phyloP scores from a whole-genome alignment of 2,888 invertebrate species.

The Hipparchia semele region DNA sequence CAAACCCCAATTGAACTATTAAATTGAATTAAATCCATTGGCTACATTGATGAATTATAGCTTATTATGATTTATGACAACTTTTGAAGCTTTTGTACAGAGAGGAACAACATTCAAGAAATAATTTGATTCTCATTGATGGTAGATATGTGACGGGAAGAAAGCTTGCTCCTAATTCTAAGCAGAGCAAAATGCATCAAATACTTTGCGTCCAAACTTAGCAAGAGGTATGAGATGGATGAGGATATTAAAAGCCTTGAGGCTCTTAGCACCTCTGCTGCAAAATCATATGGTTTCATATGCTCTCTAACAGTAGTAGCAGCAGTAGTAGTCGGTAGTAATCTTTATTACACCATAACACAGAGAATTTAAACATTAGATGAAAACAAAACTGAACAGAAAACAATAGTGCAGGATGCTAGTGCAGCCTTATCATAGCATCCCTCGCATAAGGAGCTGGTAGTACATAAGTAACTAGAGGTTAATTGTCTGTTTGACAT shows the following conservation, averaged over 20 bases:
- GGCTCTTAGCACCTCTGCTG: neutral
- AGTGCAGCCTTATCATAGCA: no score
- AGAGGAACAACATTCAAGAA: neutral
- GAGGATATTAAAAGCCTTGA: neutral
- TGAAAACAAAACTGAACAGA: no score
- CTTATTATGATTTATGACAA: slow-evolving; percentile 40
- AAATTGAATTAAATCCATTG: slow-evolving; percentile 62
- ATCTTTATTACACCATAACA: no score
- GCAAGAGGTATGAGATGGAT: neutral
- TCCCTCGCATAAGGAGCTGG: no score
- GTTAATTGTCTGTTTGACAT: no score
- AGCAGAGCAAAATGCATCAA: neutral
- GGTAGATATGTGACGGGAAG: neutral
- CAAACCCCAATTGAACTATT: slow-evolving; percentile 77
- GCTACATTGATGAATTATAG: slow-evolving; percentile 62
- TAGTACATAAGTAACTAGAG: no score
- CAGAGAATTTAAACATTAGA: no score
- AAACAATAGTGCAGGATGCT: no score
- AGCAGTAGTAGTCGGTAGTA: no score
- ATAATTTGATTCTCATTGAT: neutral
- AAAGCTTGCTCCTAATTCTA: neutral
- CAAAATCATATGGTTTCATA: no score
- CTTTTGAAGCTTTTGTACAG: slow-evolving; percentile 5
- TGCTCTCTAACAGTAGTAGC: no score
- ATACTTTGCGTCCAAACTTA: neutral